A percentile compares a stretch with the other conserved stretches of the same genome.
Evolutionary conservation across 1,140 invertebrate species (phyloP).

Genomic region (Matsumurasca onukii): DNA sequence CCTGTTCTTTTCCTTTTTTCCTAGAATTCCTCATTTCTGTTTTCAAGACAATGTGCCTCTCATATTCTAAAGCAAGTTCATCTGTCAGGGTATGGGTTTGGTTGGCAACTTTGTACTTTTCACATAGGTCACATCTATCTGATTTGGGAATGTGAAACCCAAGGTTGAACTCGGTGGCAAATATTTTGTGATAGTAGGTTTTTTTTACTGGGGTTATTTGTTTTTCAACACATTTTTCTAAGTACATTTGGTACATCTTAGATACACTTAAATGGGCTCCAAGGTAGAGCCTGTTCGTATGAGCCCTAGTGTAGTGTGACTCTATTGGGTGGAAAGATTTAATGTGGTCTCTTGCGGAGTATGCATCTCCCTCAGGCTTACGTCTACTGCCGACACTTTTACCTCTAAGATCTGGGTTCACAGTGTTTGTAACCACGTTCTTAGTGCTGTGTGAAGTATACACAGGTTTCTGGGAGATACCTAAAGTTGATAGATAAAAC

Average conservation of each 20-base stretch:
- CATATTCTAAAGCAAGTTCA: slow-evolving; percentile 12
- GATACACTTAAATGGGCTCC: not conserved
- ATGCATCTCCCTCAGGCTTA: not conserved
- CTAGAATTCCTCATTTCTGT: slow-evolving; percentile 16
- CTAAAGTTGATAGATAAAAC: slow-evolving; percentile 13
- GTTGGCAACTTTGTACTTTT: slow-evolving; percentile 19
- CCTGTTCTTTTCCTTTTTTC: slow-evolving; percentile 15
- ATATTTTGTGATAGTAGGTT: slow-evolving; percentile 5
- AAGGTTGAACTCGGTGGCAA: slow-evolving; percentile 20
- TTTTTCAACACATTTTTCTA: slow-evolving; percentile 9
- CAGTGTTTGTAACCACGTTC: not conserved
- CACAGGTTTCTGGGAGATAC: slow-evolving; percentile 9
- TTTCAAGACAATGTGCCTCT: slow-evolving; percentile 18
- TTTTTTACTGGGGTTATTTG: not conserved
- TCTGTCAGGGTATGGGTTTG: slow-evolving; percentile 7
- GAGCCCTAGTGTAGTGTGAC: not conserved
- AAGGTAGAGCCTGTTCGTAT: slow-evolving; percentile 8
- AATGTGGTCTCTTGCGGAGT: not conserved
- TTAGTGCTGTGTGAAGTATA: slow-evolving; percentile 17
- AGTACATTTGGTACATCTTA: not conserved
- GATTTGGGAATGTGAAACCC: slow-evolving; percentile 30
- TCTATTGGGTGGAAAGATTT: slow-evolving; percentile 9
- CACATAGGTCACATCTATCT: slow-evolving; percentile 29
- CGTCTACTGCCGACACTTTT: slow-evolving; percentile 6
- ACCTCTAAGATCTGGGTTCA: slow-evolving; percentile 10